Conservation (phyloP, 2,888 invertebrate species). For the Drosophila robusta region DNA sequence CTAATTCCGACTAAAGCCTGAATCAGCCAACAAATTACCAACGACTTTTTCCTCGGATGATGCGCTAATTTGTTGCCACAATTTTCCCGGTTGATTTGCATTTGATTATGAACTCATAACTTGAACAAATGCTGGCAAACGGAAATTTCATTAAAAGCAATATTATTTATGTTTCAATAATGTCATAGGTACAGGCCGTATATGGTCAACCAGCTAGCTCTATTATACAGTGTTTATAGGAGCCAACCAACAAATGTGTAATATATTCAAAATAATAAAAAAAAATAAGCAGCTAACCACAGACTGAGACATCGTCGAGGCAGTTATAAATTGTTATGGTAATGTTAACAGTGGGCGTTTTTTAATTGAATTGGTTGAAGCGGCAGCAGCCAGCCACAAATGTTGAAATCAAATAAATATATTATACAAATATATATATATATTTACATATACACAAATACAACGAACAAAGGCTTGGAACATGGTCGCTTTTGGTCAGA, state of each 20-base stretch:
- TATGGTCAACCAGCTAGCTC: constrained; percentile 36
- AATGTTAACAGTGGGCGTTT: constrained; percentile 72
- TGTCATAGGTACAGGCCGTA: constrained; percentile 52
- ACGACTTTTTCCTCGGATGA: constrained; percentile 49
- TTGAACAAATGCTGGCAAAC: constrained; percentile 46
- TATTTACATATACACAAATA: neutral
- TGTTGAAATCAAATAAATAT: constrained; percentile 68
- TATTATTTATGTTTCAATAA: constrained; percentile 79
- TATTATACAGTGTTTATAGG: constrained; percentile 6
- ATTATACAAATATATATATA: constrained; percentile 38
- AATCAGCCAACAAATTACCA: constrained; percentile 37
- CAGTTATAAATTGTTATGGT: constrained; percentile 79
- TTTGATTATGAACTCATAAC: constrained; percentile 79
- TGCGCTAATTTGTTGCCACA: constrained; percentile 78
- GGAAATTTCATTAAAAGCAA: constrained; percentile 73
- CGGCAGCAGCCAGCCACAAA: constrained; percentile 44
- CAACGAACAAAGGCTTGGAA: constrained; percentile 9
- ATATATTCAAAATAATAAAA: constrained; percentile 72
- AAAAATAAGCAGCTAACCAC: constrained; percentile 48
- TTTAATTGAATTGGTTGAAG: constrained; percentile 69
- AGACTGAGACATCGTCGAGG: constrained; percentile 59
- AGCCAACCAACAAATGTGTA: constrained; percentile 49
- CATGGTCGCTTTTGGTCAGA: constrained; percentile 41
- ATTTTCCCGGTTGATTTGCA: constrained; percentile 74
- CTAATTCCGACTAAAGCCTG: constrained; percentile 39